phyloP scores from a whole-genome alignment of 2,797 vertebrate species.

The Rhinogobio ventralis region DNA sequence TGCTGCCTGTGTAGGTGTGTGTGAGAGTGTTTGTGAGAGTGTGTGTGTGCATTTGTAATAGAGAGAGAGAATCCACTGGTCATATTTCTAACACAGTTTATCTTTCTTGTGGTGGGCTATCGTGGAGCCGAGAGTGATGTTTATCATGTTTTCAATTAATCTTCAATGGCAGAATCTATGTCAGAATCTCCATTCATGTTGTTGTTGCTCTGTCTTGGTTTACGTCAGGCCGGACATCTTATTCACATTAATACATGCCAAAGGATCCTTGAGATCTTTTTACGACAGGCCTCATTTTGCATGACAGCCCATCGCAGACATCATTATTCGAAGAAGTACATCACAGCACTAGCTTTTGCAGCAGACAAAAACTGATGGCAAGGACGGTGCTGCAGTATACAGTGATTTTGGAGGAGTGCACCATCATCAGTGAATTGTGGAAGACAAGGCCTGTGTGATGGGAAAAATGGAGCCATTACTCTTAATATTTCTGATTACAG shows the following conservation, averaged over 20 bases:
- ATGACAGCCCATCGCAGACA: neutral
- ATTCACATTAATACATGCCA: conserved; percentile 43
- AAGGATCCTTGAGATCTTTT: conserved; percentile 5
- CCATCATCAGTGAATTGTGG: conserved; percentile 5
- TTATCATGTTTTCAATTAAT: conserved; percentile 14
- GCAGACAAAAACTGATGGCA: neutral
- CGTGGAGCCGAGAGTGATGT: neutral
- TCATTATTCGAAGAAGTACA: neutral
- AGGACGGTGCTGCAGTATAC: neutral
- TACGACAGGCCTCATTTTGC: conserved; percentile 17
- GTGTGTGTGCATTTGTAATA: neutral
- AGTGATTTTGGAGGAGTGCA: neutral
- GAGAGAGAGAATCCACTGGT: neutral
- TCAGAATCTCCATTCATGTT: conserved; percentile 18
- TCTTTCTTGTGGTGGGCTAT: neutral
- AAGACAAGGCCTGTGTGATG: neutral
- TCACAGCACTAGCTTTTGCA: neutral
- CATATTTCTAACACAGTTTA: neutral
- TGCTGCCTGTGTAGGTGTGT: neutral
- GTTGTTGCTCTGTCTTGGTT: conserved; percentile 33
- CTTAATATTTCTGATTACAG: neutral
- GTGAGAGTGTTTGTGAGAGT: neutral
- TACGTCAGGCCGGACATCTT: conserved; percentile 22
- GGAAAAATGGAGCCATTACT: conserved; percentile 13
- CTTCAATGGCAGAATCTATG: conserved; percentile 5